phyloP scores from a whole-genome alignment of 2,888 invertebrate species.

The Cephus pulcher region DNA sequence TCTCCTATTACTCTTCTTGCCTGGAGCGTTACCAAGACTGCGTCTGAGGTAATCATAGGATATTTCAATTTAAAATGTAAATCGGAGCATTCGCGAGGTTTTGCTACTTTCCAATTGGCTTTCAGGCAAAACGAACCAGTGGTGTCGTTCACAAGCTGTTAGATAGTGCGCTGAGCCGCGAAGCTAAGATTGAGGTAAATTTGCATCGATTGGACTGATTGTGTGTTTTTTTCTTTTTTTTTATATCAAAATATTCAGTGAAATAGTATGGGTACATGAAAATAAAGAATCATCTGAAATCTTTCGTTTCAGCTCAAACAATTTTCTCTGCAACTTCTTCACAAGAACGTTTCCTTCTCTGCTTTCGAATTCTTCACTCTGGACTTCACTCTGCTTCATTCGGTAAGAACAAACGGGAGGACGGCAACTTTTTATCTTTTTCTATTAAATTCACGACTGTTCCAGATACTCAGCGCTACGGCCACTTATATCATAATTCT shows the following conservation, averaged over 20 bases:
- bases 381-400: constrained; percentile 50
- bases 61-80: background rate
- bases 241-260: background rate
- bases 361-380: constrained; percentile 51
- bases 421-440: background rate
- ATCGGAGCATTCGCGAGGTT: fast-evolving
- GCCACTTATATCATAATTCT: constrained; percentile 45
- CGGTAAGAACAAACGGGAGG: constrained; percentile 37
- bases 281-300: background rate
- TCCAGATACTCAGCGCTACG: constrained; percentile 36
- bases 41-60: constrained; percentile 14
- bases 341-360: constrained; percentile 47
- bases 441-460: constrained; percentile 12
- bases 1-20: constrained; percentile 25
- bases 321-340: constrained; percentile 52
- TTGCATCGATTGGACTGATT: background rate
- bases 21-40: constrained; percentile 8
- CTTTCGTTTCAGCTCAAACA: constrained; percentile 45
- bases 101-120: background rate
- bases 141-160: constrained; percentile 24
- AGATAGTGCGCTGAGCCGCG: constrained; percentile 11
- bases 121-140: constrained; percentile 27
- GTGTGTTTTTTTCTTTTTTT: background rate
- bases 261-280: background rate
- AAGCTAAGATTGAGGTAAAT: constrained; percentile 29